phyloP scores from a whole-genome alignment of 2,113 vertebrate genomes.

The Rhadina sibilatrix region DNA sequence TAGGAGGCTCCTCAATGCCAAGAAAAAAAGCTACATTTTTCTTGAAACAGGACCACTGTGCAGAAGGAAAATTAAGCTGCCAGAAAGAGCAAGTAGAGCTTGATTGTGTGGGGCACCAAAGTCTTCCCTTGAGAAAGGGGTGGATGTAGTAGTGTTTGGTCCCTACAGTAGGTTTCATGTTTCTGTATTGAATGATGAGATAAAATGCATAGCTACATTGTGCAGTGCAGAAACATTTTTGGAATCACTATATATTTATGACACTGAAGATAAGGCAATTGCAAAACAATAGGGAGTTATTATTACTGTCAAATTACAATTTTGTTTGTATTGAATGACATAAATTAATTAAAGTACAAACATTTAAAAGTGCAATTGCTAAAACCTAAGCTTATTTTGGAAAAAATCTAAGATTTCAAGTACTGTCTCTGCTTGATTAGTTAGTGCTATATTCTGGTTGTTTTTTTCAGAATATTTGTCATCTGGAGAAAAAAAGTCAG shows the following conservation, averaged over 20 bases:
- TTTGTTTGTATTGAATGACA: neutral
- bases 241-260: neutral
- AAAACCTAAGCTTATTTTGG: neutral
- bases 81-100: neutral
- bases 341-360: neutral
- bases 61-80: neutral
- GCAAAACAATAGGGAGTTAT: neutral
- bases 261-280: neutral
- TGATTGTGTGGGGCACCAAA: neutral
- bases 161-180: neutral
- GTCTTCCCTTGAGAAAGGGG: neutral
- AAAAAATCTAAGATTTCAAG: neutral
- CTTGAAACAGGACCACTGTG: neutral
- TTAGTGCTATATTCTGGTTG: neutral
- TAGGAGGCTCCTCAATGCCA: neutral
- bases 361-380: neutral
- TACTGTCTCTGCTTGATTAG: neutral
- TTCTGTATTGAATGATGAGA: neutral
- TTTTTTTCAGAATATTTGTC: neutral
- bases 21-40: neutral
- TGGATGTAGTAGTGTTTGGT: neutral
- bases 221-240: neutral
- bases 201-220: neutral
- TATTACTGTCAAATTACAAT: neutral
- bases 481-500: neutral